phyloP scores from a whole-genome alignment of 2,888 invertebrate species.

The Troides oblongomaculatus region DNA sequence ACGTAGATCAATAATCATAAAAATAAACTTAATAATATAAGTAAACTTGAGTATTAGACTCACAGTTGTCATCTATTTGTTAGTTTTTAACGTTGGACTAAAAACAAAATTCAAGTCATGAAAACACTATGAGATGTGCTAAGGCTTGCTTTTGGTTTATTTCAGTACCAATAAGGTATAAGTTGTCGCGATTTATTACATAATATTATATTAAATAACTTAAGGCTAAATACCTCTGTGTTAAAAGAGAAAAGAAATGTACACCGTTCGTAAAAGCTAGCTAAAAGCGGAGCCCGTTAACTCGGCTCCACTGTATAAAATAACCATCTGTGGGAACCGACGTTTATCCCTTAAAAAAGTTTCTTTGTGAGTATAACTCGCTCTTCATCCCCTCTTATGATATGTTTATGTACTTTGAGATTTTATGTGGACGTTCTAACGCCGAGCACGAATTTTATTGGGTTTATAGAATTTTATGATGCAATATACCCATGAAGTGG shows the following conservation, averaged over 20 bases:
- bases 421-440: slow-evolving; percentile 79
- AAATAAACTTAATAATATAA: no score
- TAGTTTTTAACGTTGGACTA: no score
- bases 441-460: slow-evolving; percentile 78
- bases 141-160: no score
- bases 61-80: no score
- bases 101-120: no score
- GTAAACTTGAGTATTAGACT: no score
- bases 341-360: slow-evolving; percentile 73
- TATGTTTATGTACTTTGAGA: slow-evolving; percentile 80
- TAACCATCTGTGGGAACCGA: slow-evolving; percentile 75
- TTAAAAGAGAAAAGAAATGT: slow-evolving; percentile 33
- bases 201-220: not conserved
- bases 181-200: no score
- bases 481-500: slow-evolving; percentile 68
- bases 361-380: slow-evolving; percentile 75
- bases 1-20: not conserved
- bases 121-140: no score
- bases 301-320: slow-evolving; percentile 75
- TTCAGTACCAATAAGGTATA: no score
- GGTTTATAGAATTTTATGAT: slow-evolving; percentile 79
- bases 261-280: slow-evolving; percentile 23
- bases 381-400: slow-evolving; percentile 76
- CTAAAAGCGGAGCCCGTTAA: slow-evolving; percentile 64
- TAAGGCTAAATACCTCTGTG: slow-evolving; percentile 32